Conservation (phyloP, 2,888 invertebrate genomes). For the Rhagonycha fulva region DNA sequence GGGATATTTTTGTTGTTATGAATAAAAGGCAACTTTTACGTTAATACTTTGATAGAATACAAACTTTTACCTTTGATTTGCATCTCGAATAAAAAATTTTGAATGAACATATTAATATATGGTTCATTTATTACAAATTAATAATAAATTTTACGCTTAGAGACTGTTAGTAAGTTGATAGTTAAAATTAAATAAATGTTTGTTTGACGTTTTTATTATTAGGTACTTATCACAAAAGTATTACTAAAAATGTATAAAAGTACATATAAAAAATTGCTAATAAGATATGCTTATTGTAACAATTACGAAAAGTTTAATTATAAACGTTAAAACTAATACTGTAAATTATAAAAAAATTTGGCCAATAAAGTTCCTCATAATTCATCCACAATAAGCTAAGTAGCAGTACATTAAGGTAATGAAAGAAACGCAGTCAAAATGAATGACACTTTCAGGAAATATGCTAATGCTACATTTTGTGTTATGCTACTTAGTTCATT, state of each 20-base stretch:
- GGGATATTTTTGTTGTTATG: constrained; percentile 2
- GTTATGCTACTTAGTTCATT: not conserved
- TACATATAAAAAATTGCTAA: not conserved
- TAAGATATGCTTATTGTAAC: not conserved
- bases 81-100: not conserved
- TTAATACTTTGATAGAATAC: not conserved
- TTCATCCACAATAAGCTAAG: not conserved
- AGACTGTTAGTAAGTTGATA: constrained; percentile 9
- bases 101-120: not conserved
- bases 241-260: constrained; percentile 5
- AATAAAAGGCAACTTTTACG: not conserved
- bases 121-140: not conserved
- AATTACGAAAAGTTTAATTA: too few species aligned
- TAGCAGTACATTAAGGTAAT: not conserved
- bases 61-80: not conserved
- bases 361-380: not conserved
- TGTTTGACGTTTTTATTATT: constrained; percentile 4
- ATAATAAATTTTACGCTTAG: not conserved
- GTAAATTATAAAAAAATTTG: not conserved
- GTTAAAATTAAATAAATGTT: constrained; percentile 12
- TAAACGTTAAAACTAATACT: not conserved
- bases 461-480: not conserved
- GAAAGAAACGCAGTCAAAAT: not conserved
- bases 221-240: not conserved
- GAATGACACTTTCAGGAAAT: not conserved